Percentiles rank a stretch among this genome's conserved stretches.
These are phyloP conservation scores for Drosophila lacertosa DNA, from an alignment of 1,140 invertebrate species.

Conservation along the genomic window DNA sequence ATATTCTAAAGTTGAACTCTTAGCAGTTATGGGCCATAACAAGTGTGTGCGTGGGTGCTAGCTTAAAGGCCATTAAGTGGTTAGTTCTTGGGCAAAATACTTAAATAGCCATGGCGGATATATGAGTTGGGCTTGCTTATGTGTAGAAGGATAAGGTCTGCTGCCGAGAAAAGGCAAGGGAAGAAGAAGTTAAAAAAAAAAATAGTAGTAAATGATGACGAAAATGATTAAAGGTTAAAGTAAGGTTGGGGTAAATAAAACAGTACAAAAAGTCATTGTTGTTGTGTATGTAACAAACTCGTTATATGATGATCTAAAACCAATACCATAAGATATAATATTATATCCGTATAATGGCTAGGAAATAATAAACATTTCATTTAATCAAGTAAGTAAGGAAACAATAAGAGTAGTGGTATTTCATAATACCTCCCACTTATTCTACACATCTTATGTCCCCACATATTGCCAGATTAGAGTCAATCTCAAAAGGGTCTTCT, in stretches of 20 bases:
- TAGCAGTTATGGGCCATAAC: not conserved
- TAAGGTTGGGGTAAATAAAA: no score
- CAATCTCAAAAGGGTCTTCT: slow-evolving; percentile 3
- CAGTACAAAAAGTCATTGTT: no score
- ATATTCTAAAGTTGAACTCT: not conserved
- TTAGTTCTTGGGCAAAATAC: not conserved
- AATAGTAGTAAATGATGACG: no score
- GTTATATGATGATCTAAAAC: slow-evolving; percentile 42
- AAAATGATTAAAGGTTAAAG: no score
- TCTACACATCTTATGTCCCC: slow-evolving; percentile 22
- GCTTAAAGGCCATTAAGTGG: not conserved
- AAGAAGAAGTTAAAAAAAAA: no score
- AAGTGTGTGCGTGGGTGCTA: not conserved
- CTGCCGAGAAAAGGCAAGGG: no score
- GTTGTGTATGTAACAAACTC: slow-evolving; percentile 58
- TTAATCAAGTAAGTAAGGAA: slow-evolving; percentile 86
- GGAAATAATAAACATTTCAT: slow-evolving; percentile 80
- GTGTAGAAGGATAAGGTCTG: no score
- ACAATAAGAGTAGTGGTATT: slow-evolving; percentile 88
- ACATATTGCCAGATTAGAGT: slow-evolving; percentile 20
- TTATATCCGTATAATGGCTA: slow-evolving; percentile 47
- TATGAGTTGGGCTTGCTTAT: no score
- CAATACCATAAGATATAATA: slow-evolving; percentile 57
- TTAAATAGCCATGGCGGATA: not conserved
- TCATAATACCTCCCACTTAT: slow-evolving; percentile 84